Base-by-base conservation (phyloP, 2,888 invertebrate species). In the Hirudinaria manillensis region DNA sequence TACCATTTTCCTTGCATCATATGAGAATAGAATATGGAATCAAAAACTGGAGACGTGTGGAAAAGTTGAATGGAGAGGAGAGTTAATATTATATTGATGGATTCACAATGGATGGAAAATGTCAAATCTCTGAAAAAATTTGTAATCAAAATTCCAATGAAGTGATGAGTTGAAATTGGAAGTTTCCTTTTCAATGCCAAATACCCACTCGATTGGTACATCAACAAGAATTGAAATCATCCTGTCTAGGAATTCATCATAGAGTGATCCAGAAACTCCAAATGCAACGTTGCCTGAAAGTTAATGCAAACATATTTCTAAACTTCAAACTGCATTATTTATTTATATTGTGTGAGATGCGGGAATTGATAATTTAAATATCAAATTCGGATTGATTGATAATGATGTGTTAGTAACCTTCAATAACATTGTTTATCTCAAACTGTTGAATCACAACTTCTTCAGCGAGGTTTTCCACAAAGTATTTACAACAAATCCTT, bases 391-490 rank as follows among this genome's bases (percentile, higher is more conserved):
- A 2, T 34, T 3, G 34, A n/a, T 16, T 1, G 34, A 24, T 34
- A 68, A n/a, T 68, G 36, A 36, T 7, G 13, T 56, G 61, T 56
- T 27, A 3, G 29, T 68, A 34, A 68, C 68, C 68, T 68, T 68
- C 68, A 34, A 19, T 34, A 32, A 7, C 7, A 13, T 34, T 34
- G n/a, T 29, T 29, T 34, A 32, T 68, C 21, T 68, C 82, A 81
- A 94, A 89, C 83, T 95, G 93, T 79, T 91, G 89, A 74, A 93
- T 88, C 79, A 97, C 87, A 79, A 93, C 92, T 79, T 92, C 92
- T 84, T 97, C 96, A 0, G 92, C 91, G 21, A 94, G 90, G 80
- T 92, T 92, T 85, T 97, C 94, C 21, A 94, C 91, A 61, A 97
- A 88, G 83, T 93, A 96, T 84, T 96, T 96, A 77, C 89, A 79